These are phyloP conservation scores for Amyelois transitella DNA, from an alignment of 1,140 invertebrate genomes.

Conservation along the genomic window DNA sequence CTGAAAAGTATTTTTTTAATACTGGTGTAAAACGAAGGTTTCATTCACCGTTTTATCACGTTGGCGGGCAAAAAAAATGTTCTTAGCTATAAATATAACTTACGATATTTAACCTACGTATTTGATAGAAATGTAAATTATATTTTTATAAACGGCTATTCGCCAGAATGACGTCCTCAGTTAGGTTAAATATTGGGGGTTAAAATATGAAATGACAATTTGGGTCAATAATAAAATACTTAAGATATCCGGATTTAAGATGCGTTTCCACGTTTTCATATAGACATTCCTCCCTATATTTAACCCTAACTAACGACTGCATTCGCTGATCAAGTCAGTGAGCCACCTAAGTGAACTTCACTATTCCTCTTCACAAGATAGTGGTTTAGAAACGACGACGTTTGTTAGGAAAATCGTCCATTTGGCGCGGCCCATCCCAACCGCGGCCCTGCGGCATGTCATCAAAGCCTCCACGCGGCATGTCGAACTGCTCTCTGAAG, in stretches of 20 bases:
- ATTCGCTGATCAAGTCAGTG: background rate
- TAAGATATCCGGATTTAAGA: too few species aligned
- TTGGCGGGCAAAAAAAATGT: background rate
- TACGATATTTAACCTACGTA: background rate
- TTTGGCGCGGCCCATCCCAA: conserved; percentile 63
- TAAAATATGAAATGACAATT: too few species aligned
- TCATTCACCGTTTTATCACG: background rate
- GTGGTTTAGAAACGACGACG: conserved; percentile 62
- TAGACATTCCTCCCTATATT: conserved; percentile 11
- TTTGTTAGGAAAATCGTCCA: conserved; percentile 72
- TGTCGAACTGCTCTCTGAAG: conserved; percentile 71
- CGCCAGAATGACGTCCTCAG: conserved; percentile 12
- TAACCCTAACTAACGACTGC: conserved; percentile 20
- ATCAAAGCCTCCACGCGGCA: conserved; percentile 59
- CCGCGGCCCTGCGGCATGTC: conserved; percentile 60
- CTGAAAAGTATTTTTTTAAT: background rate
- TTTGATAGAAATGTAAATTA: background rate
- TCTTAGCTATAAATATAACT: background rate
- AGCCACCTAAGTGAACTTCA: background rate
- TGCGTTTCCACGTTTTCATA: too few species aligned
- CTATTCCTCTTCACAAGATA: background rate
- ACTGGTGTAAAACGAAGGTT: background rate
- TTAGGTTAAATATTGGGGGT: conserved; percentile 22
- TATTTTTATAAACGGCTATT: background rate
- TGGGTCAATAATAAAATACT: background rate